phyloP scores from a whole-genome alignment of 2,888 invertebrate species.

The Ctena decussata region DNA sequence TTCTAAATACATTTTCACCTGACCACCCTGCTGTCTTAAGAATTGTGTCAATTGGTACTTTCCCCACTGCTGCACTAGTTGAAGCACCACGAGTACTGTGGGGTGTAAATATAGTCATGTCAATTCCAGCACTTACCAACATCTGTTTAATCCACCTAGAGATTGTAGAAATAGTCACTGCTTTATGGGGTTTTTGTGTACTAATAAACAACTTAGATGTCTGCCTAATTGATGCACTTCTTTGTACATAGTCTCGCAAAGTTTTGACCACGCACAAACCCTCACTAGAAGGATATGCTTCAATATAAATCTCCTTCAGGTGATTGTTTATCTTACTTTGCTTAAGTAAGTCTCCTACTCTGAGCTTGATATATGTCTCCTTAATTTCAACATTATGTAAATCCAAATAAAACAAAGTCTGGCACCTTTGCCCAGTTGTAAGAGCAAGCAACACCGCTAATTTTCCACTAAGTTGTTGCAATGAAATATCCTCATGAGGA shows the following conservation, averaged over 20 bases:
- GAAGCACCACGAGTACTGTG: too few species aligned
- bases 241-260: not conserved
- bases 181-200: not conserved
- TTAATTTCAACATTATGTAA: not conserved
- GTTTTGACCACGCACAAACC: not conserved
- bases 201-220: not conserved
- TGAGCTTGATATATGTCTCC: not conserved
- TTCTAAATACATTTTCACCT: too few species aligned
- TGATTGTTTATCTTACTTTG: not conserved
- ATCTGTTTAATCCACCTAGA: too few species aligned
- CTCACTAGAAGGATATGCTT: not conserved
- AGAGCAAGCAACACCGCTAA: not conserved
- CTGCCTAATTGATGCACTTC: not conserved
- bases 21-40: too few species aligned
- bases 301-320: not conserved
- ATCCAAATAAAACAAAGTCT: not conserved
- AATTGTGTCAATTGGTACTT: too few species aligned
- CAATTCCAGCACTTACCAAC: too few species aligned
- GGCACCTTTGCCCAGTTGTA: not conserved
- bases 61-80: too few species aligned
- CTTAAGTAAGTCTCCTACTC: not conserved
- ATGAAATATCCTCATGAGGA: not conserved
- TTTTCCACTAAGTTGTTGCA: not conserved
- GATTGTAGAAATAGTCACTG: not conserved
- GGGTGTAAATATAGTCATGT: too few species aligned